phyloP scores from a whole-genome alignment of 23 tunicate genomes.

The Halocynthia aurantium region DNA sequence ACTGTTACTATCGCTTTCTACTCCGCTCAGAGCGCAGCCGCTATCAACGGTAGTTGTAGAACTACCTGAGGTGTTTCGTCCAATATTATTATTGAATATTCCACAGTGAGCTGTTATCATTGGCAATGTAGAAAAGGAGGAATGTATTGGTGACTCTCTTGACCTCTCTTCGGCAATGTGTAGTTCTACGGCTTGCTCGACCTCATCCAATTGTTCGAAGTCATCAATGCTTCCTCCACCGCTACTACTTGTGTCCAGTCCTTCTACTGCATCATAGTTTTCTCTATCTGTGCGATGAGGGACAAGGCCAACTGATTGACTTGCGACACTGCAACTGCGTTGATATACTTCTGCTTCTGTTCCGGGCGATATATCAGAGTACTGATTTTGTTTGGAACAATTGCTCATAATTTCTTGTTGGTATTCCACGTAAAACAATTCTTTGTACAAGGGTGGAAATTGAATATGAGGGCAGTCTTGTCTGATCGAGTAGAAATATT shows the following conservation, averaged over 20 bases:
- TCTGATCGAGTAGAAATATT: neutral
- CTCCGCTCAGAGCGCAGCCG: conserved; percentile 1
- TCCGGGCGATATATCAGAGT: neutral
- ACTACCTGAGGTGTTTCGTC: conserved; percentile 5
- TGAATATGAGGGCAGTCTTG: conserved; percentile 6
- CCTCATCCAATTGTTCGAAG: neutral
- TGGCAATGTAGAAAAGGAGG: neutral
- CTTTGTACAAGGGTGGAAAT: conserved; percentile 51
- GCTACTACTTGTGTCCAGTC: conserved; percentile 5
- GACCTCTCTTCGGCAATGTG: neutral
- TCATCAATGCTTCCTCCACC: conserved; percentile 4
- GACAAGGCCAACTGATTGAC: no score
- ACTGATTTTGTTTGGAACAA: neutral
- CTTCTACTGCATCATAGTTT: neutral
- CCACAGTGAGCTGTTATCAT: neutral
- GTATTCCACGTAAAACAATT: conserved; percentile 23
- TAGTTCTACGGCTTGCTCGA: neutral
- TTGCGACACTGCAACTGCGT: no score
- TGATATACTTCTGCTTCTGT: no score
- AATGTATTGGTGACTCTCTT: neutral
- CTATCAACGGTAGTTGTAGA: conserved; percentile 4
- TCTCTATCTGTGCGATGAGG: neutral
- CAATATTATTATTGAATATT: neutral
- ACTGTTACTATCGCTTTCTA: conserved; percentile 1
- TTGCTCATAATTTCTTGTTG: neutral